Conservation (phyloP, 92 coral and sea anemone species). For the Desmophyllum pertusum region DNA sequence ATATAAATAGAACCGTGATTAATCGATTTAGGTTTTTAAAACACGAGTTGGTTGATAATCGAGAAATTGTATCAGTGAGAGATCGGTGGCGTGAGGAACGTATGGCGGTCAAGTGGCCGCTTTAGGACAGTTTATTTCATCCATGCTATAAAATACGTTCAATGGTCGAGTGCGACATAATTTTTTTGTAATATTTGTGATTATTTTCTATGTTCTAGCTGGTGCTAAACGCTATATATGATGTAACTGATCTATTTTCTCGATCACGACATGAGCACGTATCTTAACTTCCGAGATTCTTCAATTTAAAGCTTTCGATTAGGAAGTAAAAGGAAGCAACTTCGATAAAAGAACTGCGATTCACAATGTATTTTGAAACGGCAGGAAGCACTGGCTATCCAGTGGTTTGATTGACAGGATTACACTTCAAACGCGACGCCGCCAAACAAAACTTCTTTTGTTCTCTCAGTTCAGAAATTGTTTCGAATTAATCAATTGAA, state of each 20-base stretch:
- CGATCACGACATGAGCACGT: not conserved
- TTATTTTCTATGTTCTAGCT: slow-evolving; percentile 1
- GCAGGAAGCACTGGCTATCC: slow-evolving; percentile 3
- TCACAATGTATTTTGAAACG: not conserved
- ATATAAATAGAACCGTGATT: not conserved
- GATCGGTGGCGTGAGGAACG: not conserved
- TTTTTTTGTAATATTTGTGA: not conserved
- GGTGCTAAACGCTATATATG: not conserved
- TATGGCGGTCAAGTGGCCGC: not conserved
- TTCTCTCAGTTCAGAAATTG: not conserved
- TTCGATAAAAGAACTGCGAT: not conserved
- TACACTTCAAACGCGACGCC: slow-evolving; percentile 21
- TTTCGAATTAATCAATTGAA: not conserved
- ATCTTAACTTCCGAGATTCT: not conserved
- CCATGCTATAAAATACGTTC: not conserved
- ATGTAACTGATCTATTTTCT: not conserved
- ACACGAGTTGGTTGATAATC: not conserved
- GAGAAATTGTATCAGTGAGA: not conserved
- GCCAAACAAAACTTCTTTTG: slow-evolving; percentile 18
- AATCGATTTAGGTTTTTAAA: not conserved
- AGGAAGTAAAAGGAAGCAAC: not conserved
- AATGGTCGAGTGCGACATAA: not conserved
- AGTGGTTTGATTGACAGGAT: slow-evolving; percentile 31
- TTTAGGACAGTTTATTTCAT: not conserved
- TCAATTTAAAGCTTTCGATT: not conserved